phyloP scores from a whole-genome alignment of 2,113 vertebrate species.

The Marmota flaviventris region DNA sequence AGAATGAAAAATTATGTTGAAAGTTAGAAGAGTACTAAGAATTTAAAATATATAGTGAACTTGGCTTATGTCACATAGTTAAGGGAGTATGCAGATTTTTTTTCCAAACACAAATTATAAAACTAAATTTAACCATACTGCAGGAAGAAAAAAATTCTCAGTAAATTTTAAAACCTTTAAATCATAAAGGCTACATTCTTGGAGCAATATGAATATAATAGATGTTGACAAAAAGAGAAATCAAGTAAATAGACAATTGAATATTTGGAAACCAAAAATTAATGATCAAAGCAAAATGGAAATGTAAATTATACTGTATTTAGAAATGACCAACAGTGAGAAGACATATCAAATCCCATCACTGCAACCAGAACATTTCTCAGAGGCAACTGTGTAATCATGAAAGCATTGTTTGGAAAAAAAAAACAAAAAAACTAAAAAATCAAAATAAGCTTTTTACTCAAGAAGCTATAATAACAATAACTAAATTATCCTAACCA shows the following conservation, averaged over 20 bases:
- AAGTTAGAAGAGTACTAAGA: not conserved
- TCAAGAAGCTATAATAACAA: conserved; percentile 1
- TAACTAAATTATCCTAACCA: conserved; percentile 23
- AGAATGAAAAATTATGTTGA: not conserved
- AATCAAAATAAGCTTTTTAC: not conserved
- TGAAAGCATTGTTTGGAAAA: conserved; percentile 37
- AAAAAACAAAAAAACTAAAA: not conserved
- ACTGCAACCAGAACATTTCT: not conserved
- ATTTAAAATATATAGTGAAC: not conserved
- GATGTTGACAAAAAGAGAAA: conserved; percentile 26
- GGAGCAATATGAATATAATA: conserved; percentile 5
- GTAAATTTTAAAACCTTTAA: not conserved
- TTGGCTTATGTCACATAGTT: not conserved
- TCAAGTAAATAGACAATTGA: not conserved
- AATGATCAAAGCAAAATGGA: conserved; percentile 13
- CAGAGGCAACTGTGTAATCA: not conserved
- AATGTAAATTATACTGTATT: conserved; percentile 12
- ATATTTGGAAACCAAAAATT: conserved; percentile 8
- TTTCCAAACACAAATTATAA: not conserved
- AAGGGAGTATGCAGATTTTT: not conserved
- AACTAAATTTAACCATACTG: not conserved
- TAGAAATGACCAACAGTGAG: not conserved
- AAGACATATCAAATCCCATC: not conserved
- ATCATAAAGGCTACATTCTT: not conserved
- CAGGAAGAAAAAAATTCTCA: not conserved